Percentiles rank a stretch among this genome's conserved stretches.
Conservation (phyloP, 1,140 invertebrate species). For the Drosophila pruinosa region DNA sequence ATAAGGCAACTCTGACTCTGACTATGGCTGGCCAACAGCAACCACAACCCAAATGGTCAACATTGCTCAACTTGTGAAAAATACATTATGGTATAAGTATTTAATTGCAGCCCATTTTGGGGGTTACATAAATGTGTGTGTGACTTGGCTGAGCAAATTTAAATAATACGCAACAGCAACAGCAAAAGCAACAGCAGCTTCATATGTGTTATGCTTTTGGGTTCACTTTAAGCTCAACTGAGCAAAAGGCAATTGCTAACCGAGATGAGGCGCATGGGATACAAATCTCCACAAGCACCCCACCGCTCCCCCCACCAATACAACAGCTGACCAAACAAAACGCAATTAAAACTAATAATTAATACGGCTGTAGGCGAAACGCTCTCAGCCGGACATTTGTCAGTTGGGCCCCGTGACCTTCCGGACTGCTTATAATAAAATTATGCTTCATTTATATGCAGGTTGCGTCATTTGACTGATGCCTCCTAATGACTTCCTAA, state of each 20-base stretch:
- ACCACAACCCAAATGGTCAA: conserved; percentile 77
- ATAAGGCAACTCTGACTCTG: conserved; percentile 1
- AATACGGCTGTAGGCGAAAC: conserved; percentile 64
- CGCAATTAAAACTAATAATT: conserved; percentile 80
- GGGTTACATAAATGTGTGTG: conserved; percentile 10
- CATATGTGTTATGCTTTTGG: conserved; percentile 8
- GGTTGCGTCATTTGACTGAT: conserved; percentile 80
- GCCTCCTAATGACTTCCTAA: conserved; percentile 80
- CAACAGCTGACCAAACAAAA: conserved; percentile 56
- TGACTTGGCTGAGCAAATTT: conserved; percentile 17
- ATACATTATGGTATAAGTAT: conserved; percentile 79
- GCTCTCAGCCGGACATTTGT: conserved; percentile 56
- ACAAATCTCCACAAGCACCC: background rate
- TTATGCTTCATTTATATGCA: conserved; percentile 81
- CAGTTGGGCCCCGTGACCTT: conserved; percentile 55
- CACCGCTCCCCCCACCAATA: background rate
- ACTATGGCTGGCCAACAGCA: conserved; percentile 25
- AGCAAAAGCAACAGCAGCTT: background rate
- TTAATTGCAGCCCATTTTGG: conserved; percentile 74
- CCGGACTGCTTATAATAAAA: conserved; percentile 67
- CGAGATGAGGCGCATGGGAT: background rate
- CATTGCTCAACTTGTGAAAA: conserved; percentile 79
- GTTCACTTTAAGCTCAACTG: background rate
- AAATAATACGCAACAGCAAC: conserved; percentile 7
- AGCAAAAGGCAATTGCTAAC: background rate